Conservation (phyloP, 2,888 invertebrate species). For the Hymenopus coronatus region DNA sequence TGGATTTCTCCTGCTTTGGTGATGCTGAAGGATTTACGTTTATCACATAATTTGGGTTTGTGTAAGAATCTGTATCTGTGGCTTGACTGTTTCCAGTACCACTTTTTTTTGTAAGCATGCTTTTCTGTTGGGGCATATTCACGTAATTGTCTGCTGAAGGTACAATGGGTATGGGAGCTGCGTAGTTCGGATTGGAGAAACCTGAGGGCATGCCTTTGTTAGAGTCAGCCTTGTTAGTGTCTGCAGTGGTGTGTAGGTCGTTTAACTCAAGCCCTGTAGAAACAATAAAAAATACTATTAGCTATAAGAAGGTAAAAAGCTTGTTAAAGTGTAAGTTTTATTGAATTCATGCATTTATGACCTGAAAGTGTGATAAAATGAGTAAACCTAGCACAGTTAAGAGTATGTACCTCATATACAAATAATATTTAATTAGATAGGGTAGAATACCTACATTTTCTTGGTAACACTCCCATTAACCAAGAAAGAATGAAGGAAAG, state of each 20-base stretch:
- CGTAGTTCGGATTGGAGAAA: slow-evolving; percentile 45
- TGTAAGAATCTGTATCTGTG: neutral
- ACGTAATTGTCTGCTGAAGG: slow-evolving; percentile 50
- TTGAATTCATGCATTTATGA: too few species aligned
- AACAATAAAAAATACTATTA: neutral
- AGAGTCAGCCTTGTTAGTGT: neutral
- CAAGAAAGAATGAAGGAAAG: too few species aligned
- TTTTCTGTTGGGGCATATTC: slow-evolving; percentile 53
- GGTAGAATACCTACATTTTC: too few species aligned
- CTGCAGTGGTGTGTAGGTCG: neutral
- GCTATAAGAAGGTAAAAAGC: neutral
- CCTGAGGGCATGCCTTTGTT: neutral
- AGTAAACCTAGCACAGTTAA: too few species aligned
- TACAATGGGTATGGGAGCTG: slow-evolving; percentile 37
- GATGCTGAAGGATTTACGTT: slow-evolving; percentile 3
- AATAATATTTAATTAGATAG: too few species aligned
- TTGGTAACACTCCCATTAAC: too few species aligned
- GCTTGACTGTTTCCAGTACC: neutral
- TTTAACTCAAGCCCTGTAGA: neutral
- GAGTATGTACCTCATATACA: too few species aligned
- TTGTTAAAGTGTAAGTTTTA: neutral
- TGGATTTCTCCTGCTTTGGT: neutral
- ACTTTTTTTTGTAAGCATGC: neutral
- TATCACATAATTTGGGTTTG: neutral
- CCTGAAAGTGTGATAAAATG: too few species aligned